Conservation (phyloP, 2,797 vertebrate genomes). For the Scyliorhinus canicula region DNA sequence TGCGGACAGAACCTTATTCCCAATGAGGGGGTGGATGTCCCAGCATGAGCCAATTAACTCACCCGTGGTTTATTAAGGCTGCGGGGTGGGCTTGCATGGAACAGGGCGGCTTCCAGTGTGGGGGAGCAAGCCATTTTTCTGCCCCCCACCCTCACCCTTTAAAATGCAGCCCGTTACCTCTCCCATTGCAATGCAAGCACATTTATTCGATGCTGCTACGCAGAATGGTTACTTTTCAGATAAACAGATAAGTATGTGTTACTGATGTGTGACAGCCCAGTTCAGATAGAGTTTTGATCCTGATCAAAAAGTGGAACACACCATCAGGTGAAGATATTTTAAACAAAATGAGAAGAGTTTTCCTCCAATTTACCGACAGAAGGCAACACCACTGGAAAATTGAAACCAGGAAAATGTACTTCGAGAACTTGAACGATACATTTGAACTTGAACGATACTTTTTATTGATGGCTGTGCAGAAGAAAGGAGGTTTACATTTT, state of each 20-base stretch:
- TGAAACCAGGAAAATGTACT: neutral
- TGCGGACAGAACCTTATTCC: too few relatives aligned
- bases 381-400: neutral
- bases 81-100: too few relatives aligned
- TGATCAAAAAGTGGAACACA: neutral
- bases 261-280: neutral
- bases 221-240: neutral
- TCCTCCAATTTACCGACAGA: neutral
- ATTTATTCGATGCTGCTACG: neutral
- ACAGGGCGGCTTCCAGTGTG: too few relatives aligned
- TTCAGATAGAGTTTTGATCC: neutral
- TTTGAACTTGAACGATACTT: neutral
- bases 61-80: too few relatives aligned
- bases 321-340: neutral
- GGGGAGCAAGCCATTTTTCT: too few relatives aligned
- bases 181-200: neutral
- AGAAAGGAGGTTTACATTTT: neutral
- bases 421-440: neutral
- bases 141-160: too few relatives aligned
- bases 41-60: too few relatives aligned
- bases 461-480: neutral
- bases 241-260: neutral
- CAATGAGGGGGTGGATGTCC: too few relatives aligned
- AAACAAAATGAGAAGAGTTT: neutral
- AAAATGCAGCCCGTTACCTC: neutral